phyloP scores from a whole-genome alignment of 2,888 invertebrate species.

The Lamellibrachia satsuma region DNA sequence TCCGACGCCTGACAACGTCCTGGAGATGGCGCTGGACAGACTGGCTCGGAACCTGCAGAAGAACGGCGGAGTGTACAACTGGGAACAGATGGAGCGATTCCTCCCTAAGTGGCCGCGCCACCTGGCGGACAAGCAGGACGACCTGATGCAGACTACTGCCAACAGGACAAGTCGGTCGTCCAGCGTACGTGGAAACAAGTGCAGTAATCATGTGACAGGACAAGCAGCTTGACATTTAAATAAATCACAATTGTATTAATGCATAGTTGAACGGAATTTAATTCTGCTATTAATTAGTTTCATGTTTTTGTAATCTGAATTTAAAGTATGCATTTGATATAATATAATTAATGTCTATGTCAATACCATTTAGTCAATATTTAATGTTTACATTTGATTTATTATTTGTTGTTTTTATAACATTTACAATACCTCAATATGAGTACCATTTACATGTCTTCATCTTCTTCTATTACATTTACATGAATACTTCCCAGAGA shows the following conservation, averaged over 20 bases:
- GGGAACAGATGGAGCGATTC: constrained; percentile 22
- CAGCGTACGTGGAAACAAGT: not conserved
- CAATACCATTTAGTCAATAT: not conserved
- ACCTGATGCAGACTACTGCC: not conserved
- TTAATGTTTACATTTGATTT: not conserved
- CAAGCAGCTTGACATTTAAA: not conserved
- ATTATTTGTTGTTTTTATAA: not conserved
- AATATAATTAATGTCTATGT: not conserved
- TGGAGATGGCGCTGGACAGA: constrained; percentile 25
- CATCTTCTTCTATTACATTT: no score
- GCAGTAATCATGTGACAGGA: not conserved
- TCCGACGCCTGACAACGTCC: not conserved
- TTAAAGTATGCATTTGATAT: not conserved
- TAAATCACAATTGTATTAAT: not conserved
- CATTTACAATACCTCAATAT: not conserved
- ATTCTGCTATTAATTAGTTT: not conserved
- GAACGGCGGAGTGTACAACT: not conserved
- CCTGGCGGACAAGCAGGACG: constrained; percentile 14
- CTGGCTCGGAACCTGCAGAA: not conserved
- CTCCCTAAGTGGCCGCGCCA: constrained; percentile 14
- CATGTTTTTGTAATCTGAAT: not conserved
- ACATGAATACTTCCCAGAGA: no score
- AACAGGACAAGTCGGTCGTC: not conserved
- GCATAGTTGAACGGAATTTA: not conserved
- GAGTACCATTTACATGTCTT: no score